Percentiles rank a stretch among this genome's conserved stretches.
Conservation (phyloP, 2,888 invertebrate species). For the Brachyptera risi region DNA sequence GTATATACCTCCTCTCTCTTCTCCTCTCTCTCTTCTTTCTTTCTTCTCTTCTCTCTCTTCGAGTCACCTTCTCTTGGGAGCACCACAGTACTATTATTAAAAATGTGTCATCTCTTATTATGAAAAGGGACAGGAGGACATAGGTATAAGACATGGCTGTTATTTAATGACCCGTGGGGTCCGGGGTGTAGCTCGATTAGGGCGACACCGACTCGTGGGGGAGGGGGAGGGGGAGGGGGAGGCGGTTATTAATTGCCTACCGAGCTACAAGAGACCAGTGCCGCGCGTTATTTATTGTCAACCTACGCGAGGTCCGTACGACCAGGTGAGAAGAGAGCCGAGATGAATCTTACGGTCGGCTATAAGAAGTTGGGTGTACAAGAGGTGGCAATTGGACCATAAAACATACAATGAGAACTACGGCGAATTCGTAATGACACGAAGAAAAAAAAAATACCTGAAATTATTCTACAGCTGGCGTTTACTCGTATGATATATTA, state of each 20-base stretch:
- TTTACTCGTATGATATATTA: not conserved
- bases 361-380: not conserved
- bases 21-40: too few species aligned
- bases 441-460: not conserved
- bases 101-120: slow-evolving; percentile 5
- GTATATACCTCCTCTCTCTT: too few species aligned
- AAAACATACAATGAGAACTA: slow-evolving; percentile 11
- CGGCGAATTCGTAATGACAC: slow-evolving; percentile 10
- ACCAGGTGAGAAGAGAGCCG: not conserved
- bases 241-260: slow-evolving; percentile 17
- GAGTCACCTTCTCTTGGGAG: too few species aligned
- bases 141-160: not conserved
- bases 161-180: slow-evolving; percentile 10
- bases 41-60: too few species aligned
- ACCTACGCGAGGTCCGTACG: slow-evolving; percentile 5
- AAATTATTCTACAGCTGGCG: not conserved
- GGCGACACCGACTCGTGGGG: slow-evolving; percentile 2
- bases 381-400: slow-evolving; percentile 5
- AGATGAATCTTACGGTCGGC: not conserved
- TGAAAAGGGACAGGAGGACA: not conserved
- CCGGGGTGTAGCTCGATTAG: slow-evolving; percentile 10
- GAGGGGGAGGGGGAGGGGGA: not conserved
- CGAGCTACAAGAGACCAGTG: not conserved
- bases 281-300: slow-evolving; percentile 10
- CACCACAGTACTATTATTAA: not conserved